These are phyloP conservation scores for Tipula vernalis DNA, from an alignment of 2,888 invertebrate genomes.

Conservation along the genomic window DNA sequence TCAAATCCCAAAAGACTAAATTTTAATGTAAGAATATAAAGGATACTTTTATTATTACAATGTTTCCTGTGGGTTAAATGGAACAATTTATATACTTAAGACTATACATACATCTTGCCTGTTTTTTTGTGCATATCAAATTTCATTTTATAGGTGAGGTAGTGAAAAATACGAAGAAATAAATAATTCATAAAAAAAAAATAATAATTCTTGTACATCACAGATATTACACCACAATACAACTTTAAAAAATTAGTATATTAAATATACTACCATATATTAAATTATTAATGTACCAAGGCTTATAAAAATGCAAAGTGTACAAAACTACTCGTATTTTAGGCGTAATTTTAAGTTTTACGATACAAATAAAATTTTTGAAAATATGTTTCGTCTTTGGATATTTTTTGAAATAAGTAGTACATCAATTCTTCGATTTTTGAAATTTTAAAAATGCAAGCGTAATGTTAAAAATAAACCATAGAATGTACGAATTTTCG, in stretches of 20 bases:
- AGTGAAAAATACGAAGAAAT: background rate
- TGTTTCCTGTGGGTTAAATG: background rate
- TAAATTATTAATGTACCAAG: no score
- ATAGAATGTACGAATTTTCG: no score
- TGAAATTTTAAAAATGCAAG: no score
- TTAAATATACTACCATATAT: no score
- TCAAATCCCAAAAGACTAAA: background rate
- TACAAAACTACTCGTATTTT: background rate
- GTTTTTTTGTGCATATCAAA: background rate
- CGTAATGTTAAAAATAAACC: no score
- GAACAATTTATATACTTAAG: background rate
- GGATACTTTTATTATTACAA: background rate
- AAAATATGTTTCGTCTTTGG: background rate
- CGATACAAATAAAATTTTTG: background rate
- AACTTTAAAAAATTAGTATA: background rate
- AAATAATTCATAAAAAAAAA: background rate
- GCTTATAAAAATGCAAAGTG: background rate
- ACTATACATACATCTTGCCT: background rate
- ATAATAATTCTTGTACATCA: background rate
- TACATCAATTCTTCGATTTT: no score
- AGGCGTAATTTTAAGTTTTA: background rate
- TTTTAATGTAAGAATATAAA: background rate
- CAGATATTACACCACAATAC: background rate
- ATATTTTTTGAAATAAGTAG: background rate
- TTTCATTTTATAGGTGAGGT: background rate